Percentiles rank a stretch among this genome's conserved stretches.
Evolutionary conservation across 2,888 invertebrate genomes (phyloP).

Genomic region (Hypselothyrea guttata): DNA sequence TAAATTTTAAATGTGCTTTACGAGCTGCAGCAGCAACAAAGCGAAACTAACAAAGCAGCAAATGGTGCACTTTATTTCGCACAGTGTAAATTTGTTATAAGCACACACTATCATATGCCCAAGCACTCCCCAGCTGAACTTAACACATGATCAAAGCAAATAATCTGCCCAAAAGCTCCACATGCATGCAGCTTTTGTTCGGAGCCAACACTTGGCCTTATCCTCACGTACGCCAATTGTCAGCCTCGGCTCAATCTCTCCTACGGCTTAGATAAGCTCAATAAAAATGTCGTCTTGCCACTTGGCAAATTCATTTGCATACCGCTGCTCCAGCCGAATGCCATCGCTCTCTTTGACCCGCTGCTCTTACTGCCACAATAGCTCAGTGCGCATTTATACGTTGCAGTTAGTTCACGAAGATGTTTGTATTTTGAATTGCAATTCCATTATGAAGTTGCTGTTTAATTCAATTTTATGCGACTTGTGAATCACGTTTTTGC

Average conservation of each 20-base stretch:
- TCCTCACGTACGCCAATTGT: conserved; percentile 49
- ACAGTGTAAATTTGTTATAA: no score
- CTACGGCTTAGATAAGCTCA: conserved; percentile 65
- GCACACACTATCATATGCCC: no score
- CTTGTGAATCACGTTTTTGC: no score
- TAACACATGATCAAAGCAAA: conserved; percentile 4
- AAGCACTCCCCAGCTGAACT: conserved; percentile 10
- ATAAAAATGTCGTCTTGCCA: conserved; percentile 74
- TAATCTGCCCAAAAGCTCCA: conserved; percentile 20
- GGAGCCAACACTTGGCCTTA: conserved; percentile 26
- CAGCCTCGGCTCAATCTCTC: neutral
- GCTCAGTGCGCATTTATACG: no score
- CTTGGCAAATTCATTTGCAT: conserved; percentile 71
- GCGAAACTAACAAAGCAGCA: neutral
- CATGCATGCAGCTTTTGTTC: conserved; percentile 16
- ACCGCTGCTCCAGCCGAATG: conserved; percentile 31
- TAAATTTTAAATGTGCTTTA: conserved; percentile 51
- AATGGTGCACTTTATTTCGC: no score
- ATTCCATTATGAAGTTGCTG: no score
- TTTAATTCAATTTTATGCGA: no score
- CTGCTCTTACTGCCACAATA: no score
- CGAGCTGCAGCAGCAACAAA: neutral
- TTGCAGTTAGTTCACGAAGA: no score
- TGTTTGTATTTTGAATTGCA: no score
- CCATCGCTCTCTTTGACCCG: conserved; percentile 1